These are phyloP conservation scores for Drepana arcuata DNA, from an alignment of 1,140 invertebrate species.

Conservation along the genomic window DNA sequence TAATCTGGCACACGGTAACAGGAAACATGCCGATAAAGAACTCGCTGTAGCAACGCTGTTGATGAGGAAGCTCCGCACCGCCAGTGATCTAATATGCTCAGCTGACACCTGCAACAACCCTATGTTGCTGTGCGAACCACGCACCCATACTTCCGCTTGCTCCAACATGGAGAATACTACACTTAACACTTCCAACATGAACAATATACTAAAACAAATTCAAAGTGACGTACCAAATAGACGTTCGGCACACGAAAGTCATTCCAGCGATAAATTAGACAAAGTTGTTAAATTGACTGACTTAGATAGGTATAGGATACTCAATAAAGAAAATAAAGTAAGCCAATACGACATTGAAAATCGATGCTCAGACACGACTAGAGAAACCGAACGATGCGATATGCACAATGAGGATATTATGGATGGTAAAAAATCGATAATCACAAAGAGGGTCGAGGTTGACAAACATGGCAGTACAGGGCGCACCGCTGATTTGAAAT, in stretches of 20 bases:
- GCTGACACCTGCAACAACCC: constrained; percentile 25
- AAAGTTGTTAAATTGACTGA: constrained; percentile 44
- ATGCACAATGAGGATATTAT: constrained; percentile 40
- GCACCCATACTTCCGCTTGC: too few species aligned
- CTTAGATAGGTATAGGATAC: constrained; percentile 52
- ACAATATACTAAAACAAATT: constrained; percentile 16
- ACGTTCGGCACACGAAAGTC: constrained; percentile 28
- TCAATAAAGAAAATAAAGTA: constrained; percentile 31
- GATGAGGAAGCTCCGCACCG: constrained; percentile 19
- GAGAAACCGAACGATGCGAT: constrained; percentile 16
- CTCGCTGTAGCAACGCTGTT: constrained; percentile 19
- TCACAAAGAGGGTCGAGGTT: constrained; percentile 35
- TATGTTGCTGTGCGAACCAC: neutral
- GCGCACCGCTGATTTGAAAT: constrained; percentile 51
- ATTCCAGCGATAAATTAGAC: constrained; percentile 45
- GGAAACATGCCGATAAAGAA: constrained; percentile 54
- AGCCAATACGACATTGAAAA: constrained; percentile 33
- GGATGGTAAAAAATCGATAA: constrained; percentile 53
- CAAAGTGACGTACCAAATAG: constrained; percentile 19
- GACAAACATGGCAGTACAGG: constrained; percentile 43
- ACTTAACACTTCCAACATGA: constrained; percentile 10
- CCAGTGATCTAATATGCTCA: constrained; percentile 30
- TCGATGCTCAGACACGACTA: constrained; percentile 21
- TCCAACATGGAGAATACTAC: too few species aligned
- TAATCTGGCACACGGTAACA: constrained; percentile 58